Base-by-base conservation (phyloP, 2,888 invertebrate species). In the Muschampia plurimacula region DNA sequence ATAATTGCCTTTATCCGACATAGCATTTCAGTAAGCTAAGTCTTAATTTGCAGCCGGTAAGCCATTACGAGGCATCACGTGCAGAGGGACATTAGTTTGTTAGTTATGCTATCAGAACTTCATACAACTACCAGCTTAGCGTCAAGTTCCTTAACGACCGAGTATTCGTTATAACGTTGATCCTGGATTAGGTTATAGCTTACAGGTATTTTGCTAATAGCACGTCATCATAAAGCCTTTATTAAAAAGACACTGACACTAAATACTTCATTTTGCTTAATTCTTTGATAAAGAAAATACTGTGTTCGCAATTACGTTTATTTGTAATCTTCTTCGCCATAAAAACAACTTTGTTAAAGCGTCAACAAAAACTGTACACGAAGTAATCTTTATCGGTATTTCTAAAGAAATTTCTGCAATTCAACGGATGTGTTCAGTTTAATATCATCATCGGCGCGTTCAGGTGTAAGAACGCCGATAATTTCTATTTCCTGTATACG, bases 401-500 rank as follows among this genome's bases (percentile, higher is more conserved):
- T 32, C 36, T 52, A 32, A 52, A 67, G 67, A 72, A 67, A 72
- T 72, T 9, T 72, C 62, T 62, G 72, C 67, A 44, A 67, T 72
- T 67, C 55, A n/a, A 62, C 72, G 41, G 72, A 67, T 62, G 72
- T 67, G 72, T 72, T 72, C 67, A 28, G 65, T 66, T 72, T 72
- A 72, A 72, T 67, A 72, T 72, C 72, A 67, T 72, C 72, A 72
- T 67, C 67, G 15, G 52, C 72, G 55, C 67, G 72, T 72, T 66
- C 67, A 72, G 22, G 67, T 72, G 67, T 67, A 72, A 67, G 67
- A 72, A 72, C 60, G 67, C 64, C 64, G 73, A 68, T 73, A 73
- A 73, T 73, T 73, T 68, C 73, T 73, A 73, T 73, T 73, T 73
- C 73, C 68, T 68, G 68, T 68, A 68, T 59, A 72, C 72, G 62